Evolutionary conservation across 2,888 invertebrate genomes (phyloP), one percentile per base, ranked within the genome.

Genomic region (Escarpia spicata): DNA sequence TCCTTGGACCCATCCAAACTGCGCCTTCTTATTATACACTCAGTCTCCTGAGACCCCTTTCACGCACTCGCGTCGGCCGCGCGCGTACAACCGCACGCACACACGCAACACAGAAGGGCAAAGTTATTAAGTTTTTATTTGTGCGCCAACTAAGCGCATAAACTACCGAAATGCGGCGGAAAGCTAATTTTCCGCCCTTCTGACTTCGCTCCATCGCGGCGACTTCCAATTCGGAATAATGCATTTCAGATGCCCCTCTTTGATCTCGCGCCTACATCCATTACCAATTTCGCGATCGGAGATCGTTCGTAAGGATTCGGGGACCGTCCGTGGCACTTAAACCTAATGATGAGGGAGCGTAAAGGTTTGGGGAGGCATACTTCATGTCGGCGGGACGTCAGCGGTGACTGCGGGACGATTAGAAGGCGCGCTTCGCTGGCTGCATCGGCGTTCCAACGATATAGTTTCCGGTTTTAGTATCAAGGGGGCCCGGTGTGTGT

Each of bases 71-170:
- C 26, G 6, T 75, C 75, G 75, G 26, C 19, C 75, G 75, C 26
- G 19, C 75, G 75, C 75, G 6, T 75, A 26, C 75, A 75, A 15
- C 19, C 75, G 75, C 75, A 75, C 75, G 75, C 3, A 75, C 75
- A 75, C 75, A 75, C 75, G 75, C 75, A 75, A 75, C 75, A 75
- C 75, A 75, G 75, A 75, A 75, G 75, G 75, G 75, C 75, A 75
- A 75, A 75, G 75, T 75, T 75, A 75, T 75, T 75, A 75, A 75
- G 75, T 75, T 75, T 75, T 75, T 75, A 75, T 75, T 75, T n/a
- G 75, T 75, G 75, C 75, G 75, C 75, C 75, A 75, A 75, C 75
- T 75, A 75, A 75, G 75, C 75, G 75, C 75, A 75, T 75, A 75
- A 75, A 75, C 75, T 75, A 75, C 75, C 75, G 75, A 75, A 75